These are phyloP conservation scores for Coleophora deauratella DNA, from an alignment of 2,888 invertebrate species.

Conservation along the genomic window DNA sequence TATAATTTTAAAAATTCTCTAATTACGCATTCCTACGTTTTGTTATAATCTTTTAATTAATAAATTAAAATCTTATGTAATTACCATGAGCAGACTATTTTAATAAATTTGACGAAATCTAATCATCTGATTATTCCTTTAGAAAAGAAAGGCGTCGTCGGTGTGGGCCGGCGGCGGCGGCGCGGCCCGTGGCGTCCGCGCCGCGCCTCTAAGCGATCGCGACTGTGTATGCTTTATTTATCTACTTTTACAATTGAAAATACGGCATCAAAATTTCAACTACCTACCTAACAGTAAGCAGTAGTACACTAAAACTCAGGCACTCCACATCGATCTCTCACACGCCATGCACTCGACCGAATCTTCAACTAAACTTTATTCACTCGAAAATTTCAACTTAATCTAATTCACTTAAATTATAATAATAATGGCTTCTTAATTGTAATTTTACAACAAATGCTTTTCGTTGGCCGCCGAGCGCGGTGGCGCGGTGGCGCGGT, in stretches of 20 bases:
- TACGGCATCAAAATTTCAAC: slow-evolving; percentile 71
- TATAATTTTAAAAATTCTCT: slow-evolving; percentile 73
- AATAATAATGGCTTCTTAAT: slow-evolving; percentile 71
- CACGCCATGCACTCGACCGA: slow-evolving; percentile 67
- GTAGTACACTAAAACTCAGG: slow-evolving; percentile 70
- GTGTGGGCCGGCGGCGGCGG: slow-evolving; percentile 14
- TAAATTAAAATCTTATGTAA: slow-evolving; percentile 71
- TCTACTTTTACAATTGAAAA: slow-evolving; percentile 68
- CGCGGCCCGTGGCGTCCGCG: slow-evolving; percentile 9
- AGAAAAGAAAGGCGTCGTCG: slow-evolving; percentile 64
- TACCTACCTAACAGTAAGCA: slow-evolving; percentile 75
- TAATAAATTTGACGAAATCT: slow-evolving; percentile 71
- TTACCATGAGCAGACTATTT: slow-evolving; percentile 73
- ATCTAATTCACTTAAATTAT: slow-evolving; percentile 69
- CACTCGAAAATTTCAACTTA: slow-evolving; percentile 73
- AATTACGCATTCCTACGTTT: slow-evolving; percentile 73
- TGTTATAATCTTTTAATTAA: slow-evolving; percentile 74
- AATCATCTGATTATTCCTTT: slow-evolving; percentile 58
- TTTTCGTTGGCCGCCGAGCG: slow-evolving; percentile 67
- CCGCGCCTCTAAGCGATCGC: slow-evolving; percentile 49
- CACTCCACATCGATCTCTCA: slow-evolving; percentile 70
- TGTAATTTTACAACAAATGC: slow-evolving; percentile 73
- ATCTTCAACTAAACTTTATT: slow-evolving; percentile 65
- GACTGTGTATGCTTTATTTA: slow-evolving; percentile 56
- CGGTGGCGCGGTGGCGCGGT: slow-evolving; percentile 55